phyloP scores from a whole-genome alignment of 2,797 vertebrate genomes.

The Tadarida brasiliensis region DNA sequence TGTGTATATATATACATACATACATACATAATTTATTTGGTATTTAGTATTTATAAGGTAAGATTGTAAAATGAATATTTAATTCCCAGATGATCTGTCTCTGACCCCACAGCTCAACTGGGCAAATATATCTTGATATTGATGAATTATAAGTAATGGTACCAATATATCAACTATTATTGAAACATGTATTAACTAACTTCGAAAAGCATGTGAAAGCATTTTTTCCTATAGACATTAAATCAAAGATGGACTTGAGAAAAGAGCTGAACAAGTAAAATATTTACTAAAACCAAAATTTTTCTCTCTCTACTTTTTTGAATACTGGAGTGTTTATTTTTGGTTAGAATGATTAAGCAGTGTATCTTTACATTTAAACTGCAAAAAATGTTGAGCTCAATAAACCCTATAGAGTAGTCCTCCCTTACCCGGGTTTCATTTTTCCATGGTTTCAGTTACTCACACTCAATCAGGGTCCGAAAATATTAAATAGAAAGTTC shows the following conservation, averaged over 20 bases:
- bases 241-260: neutral
- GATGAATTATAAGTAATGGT: neutral
- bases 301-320: slow-evolving; percentile 59
- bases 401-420: neutral
- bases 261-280: slow-evolving; percentile 41
- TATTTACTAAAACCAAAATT: neutral
- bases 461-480: neutral
- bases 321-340: slow-evolving; percentile 71
- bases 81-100: slow-evolving; percentile 5
- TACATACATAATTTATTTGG: neutral
- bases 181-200: neutral
- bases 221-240: neutral
- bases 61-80: slow-evolving; percentile 39
- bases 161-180: neutral
- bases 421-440: neutral
- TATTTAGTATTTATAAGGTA: slow-evolving; percentile 26
- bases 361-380: slow-evolving; percentile 73
- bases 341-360: slow-evolving; percentile 73
- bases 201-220: neutral
- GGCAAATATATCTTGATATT: slow-evolving; percentile 40
- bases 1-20: neutral
- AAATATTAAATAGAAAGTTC: neutral
- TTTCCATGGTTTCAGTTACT: neutral
- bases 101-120: neutral
- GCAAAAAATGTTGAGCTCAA: slow-evolving; percentile 75